Evolutionary conservation across 2,797 vertebrate species (phyloP).

Genomic region (Danio jaintianensis): DNA sequence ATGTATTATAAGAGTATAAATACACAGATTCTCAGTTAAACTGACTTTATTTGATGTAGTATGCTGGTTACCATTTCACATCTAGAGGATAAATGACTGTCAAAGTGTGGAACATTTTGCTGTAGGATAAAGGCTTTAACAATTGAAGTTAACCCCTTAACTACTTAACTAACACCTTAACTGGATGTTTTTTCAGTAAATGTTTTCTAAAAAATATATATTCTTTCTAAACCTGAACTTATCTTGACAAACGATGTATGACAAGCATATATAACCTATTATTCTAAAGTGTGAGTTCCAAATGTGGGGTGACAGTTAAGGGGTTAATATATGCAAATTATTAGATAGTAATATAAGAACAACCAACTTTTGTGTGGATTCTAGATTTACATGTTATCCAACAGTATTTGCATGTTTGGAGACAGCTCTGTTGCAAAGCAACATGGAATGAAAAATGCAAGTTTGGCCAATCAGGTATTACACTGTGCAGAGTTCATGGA

Average conservation of each 20-base stretch:
- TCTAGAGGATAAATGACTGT: neutral
- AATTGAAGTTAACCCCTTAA: neutral
- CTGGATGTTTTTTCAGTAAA: too few relatives aligned
- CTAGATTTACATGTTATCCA: constrained; percentile 10
- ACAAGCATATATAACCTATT: too few relatives aligned
- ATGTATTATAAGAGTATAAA: neutral
- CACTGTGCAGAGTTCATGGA: constrained; percentile 6
- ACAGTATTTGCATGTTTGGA: constrained; percentile 1
- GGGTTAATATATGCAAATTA: constrained; percentile 16
- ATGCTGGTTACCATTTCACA: neutral
- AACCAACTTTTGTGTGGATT: neutral
- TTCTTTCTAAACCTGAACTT: too few relatives aligned
- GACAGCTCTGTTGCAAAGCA: neutral
- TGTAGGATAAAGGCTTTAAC: neutral
- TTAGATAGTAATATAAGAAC: neutral
- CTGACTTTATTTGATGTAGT: neutral
- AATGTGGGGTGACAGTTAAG: too few relatives aligned
- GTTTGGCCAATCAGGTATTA: neutral
- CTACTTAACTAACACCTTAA: too few relatives aligned
- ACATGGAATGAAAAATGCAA: neutral
- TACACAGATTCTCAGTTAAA: neutral
- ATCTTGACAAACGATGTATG: too few relatives aligned
- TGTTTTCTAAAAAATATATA: too few relatives aligned
- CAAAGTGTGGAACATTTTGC: neutral
- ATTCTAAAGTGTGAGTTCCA: too few relatives aligned